A percentile compares a stretch with the other conserved stretches of the same genome.
These are phyloP conservation scores for Erinaceus europaeus DNA, from an alignment of 2,113 vertebrate genomes.

Conservation along the genomic window DNA sequence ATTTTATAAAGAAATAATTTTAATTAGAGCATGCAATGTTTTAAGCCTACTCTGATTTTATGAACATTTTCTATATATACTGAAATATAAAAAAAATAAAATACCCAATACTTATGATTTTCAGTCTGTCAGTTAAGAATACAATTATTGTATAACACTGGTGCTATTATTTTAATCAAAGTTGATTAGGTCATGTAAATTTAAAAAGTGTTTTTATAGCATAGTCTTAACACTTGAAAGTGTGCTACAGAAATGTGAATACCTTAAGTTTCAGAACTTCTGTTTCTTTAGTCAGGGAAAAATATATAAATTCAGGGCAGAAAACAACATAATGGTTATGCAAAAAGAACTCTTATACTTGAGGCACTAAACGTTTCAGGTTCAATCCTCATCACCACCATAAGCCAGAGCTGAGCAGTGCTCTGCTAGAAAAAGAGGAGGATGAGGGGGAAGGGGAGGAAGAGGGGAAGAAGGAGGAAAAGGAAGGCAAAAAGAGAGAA, in stretches of 20 bases:
- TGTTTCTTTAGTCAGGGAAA: slow-evolving; percentile 11
- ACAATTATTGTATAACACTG: neutral
- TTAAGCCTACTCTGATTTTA: neutral
- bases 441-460: too few species aligned
- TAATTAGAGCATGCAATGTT: neutral
- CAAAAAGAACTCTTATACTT: too few species aligned
- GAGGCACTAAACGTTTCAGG: too few species aligned
- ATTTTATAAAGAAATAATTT: neutral
- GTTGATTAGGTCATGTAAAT: neutral
- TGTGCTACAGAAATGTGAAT: neutral
- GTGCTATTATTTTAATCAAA: slow-evolving; percentile 35
- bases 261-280: slow-evolving; percentile 11
- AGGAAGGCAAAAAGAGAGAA: too few species aligned
- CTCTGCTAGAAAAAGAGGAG: too few species aligned
- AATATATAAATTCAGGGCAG: neutral
- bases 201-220: neutral
- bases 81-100: neutral
- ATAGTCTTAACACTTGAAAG: neutral
- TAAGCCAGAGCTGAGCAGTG: too few species aligned
- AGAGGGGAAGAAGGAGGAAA: too few species aligned
- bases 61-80: neutral
- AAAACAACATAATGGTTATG: too few species aligned
- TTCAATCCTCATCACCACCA: too few species aligned
- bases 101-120: neutral
- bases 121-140: neutral